These are phyloP conservation scores for Leptodactylus fuscus DNA, from an alignment of 2,113 vertebrate species.

Conservation along the genomic window DNA sequence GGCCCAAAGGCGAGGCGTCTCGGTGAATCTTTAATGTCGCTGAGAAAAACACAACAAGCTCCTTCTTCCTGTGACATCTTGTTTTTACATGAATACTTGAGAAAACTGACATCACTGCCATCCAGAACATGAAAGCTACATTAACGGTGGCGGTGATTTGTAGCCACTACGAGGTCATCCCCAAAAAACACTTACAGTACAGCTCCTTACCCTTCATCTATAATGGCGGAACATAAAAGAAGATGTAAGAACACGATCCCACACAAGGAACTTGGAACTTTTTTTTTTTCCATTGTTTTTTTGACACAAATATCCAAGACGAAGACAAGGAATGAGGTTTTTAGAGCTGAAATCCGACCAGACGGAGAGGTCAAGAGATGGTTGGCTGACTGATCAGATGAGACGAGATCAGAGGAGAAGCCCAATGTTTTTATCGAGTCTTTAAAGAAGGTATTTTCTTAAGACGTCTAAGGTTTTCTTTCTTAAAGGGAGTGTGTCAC, in stretches of 20 bases:
- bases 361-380: neutral
- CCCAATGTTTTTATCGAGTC: too few species aligned
- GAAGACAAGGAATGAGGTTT: neutral
- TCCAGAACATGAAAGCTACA: slow-evolving; percentile 40
- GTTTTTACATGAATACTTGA: neutral
- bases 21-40: neutral
- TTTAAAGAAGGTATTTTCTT: too few species aligned
- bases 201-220: neutral
- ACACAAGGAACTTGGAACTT: too few species aligned
- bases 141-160: neutral
- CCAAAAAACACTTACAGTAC: slow-evolving; percentile 13
- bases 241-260: neutral
- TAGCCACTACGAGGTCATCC: neutral
- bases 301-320: neutral
- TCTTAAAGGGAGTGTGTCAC: too few species aligned
- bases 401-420: too few species aligned
- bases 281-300: neutral
- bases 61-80: neutral
- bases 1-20: neutral
- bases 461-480: too few species aligned
- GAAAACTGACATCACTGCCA: neutral
- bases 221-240: neutral
- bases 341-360: neutral
- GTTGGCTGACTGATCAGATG: neutral
- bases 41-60: neutral